A percentile compares a stretch with the other conserved stretches of the same genome.
Conservation (phyloP, 2,797 vertebrate species). For the Catamblyrhynchus diadema region DNA sequence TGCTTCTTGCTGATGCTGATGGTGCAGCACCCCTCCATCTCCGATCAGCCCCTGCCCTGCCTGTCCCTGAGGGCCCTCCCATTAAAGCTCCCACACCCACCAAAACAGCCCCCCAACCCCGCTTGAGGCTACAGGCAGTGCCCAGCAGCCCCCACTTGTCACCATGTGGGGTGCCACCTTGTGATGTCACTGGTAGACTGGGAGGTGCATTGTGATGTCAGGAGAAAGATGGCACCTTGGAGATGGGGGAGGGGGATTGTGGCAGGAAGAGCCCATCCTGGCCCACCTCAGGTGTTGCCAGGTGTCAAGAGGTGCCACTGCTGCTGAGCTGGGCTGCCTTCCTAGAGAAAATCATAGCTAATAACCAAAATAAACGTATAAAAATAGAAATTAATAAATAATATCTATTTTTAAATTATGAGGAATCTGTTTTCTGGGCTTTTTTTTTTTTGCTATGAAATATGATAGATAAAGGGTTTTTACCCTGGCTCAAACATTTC, state of each 20-base stretch:
- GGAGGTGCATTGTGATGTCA: background rate
- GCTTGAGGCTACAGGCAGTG: background rate
- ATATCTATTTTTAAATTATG: background rate
- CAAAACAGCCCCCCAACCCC: background rate
- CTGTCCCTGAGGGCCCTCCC: background rate
- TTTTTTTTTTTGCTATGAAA: background rate
- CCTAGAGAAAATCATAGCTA: background rate
- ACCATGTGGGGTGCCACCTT: background rate
- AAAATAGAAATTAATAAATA: background rate
- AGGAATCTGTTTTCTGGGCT: background rate
- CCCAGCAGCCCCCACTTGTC: background rate
- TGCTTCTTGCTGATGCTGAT: background rate
- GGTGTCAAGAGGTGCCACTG: background rate
- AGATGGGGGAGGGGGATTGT: background rate
- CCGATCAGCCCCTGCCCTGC: rapidly evolving
- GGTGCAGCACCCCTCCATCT: background rate
- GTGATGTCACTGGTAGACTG: background rate
- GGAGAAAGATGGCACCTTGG: background rate
- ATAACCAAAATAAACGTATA: background rate
- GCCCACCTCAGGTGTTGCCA: background rate
- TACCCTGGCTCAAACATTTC: too few species aligned
- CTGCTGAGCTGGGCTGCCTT: background rate
- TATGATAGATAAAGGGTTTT: background rate
- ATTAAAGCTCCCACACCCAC: background rate
- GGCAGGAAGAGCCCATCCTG: background rate